A percentile compares a stretch with the other conserved stretches of the same genome.
These are phyloP conservation scores for Syrrhaptes paradoxus DNA, from an alignment of 2,113 vertebrate genomes.

Conservation along the genomic window DNA sequence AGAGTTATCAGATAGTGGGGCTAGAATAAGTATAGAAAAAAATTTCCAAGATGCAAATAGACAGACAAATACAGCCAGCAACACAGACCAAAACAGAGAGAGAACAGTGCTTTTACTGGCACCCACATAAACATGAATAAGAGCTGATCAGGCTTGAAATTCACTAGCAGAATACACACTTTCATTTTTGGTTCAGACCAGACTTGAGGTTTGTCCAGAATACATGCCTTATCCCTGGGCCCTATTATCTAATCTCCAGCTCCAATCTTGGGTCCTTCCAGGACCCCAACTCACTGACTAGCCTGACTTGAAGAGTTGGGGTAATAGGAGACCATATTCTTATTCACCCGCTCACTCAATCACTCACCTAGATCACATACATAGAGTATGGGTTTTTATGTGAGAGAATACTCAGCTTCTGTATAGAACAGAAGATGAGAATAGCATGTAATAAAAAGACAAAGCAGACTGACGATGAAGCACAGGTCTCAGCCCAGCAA, in stretches of 20 bases:
- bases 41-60: background rate
- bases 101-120: background rate
- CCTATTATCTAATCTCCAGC: background rate
- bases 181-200: background rate
- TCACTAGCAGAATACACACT: background rate
- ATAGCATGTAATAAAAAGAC: background rate
- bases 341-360: background rate
- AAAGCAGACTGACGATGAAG: background rate
- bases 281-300: background rate
- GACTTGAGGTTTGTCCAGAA: background rate
- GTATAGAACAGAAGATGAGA: background rate
- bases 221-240: background rate
- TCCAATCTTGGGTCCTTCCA: background rate
- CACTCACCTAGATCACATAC: background rate
- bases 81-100: background rate
- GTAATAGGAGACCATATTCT: background rate
- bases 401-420: background rate
- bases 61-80: background rate
- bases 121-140: background rate
- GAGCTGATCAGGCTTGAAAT: background rate
- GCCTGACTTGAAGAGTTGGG: background rate
- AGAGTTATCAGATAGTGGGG: background rate
- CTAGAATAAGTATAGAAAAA: background rate
- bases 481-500: background rate
- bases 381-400: background rate